These are phyloP conservation scores for Trachelus troglodyta DNA, from an alignment of 2,888 invertebrate species.

Conservation along the genomic window DNA sequence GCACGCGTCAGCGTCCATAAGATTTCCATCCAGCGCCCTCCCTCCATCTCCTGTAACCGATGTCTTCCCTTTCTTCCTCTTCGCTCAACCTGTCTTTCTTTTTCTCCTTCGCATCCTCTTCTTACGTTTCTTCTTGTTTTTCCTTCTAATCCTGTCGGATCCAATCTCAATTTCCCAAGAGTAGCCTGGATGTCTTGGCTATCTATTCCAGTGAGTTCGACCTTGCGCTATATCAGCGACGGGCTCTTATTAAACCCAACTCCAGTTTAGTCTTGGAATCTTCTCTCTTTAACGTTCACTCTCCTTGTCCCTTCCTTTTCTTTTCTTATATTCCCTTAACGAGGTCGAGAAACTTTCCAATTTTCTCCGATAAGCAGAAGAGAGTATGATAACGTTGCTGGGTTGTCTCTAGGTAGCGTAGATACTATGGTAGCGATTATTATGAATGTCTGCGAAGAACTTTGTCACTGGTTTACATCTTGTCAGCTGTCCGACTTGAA, in stretches of 20 bases:
- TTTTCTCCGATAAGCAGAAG: neutral
- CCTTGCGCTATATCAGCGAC: conserved; percentile 28
- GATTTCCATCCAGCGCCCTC: neutral
- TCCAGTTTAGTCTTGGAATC: neutral
- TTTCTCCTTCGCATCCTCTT: neutral
- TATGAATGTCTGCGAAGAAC: neutral
- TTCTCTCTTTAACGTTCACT: conserved; percentile 3
- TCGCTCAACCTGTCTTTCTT: neutral
- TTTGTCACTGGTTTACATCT: neutral
- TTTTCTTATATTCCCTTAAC: neutral
- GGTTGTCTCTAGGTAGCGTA: neutral
- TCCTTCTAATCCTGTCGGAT: conserved; percentile 22
- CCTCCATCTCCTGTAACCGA: neutral
- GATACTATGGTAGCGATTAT: neutral
- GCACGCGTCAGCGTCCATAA: neutral
- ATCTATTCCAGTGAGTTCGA: conserved; percentile 36
- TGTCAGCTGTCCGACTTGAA: neutral
- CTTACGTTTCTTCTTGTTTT: neutral
- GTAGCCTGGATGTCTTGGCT: conserved; percentile 24
- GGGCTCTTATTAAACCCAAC: conserved; percentile 33
- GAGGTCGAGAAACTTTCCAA: conserved; percentile 9
- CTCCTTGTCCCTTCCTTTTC: neutral
- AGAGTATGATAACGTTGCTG: neutral
- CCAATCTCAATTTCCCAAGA: conserved; percentile 55
- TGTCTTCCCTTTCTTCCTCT: neutral